A percentile compares a stretch with the other conserved stretches of the same genome.
These are phyloP conservation scores for Blastobasis adustella DNA, from an alignment of 2,888 invertebrate species.

Conservation along the genomic window DNA sequence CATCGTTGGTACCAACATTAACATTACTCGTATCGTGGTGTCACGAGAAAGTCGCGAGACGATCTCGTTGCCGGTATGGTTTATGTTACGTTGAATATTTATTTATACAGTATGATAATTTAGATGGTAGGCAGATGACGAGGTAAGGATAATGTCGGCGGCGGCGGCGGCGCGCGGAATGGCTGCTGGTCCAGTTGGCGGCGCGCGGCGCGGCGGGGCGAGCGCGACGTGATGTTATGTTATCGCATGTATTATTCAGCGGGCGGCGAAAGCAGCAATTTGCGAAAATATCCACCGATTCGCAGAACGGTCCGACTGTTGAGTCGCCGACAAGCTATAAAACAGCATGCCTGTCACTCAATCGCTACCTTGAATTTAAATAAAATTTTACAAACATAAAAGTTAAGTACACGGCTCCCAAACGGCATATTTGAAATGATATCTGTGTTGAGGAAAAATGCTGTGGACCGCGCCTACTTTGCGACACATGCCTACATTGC, in stretches of 20 bases:
- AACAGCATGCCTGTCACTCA: constrained; percentile 67
- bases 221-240: constrained; percentile 67
- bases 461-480: too few species aligned
- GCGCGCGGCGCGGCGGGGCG: constrained; percentile 24
- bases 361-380: constrained; percentile 62
- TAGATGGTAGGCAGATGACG: too few species aligned
- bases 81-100: too few species aligned
- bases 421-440: too few species aligned
- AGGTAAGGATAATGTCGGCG: constrained; percentile 18
- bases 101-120: too few species aligned
- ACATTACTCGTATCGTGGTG: neutral
- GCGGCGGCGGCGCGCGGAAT: constrained; percentile 30
- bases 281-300: constrained; percentile 73
- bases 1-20: neutral
- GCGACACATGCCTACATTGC: too few species aligned
- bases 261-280: constrained; percentile 73
- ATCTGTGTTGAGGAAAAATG: too few species aligned
- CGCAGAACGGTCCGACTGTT: constrained; percentile 62
- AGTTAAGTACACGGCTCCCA: constrained; percentile 8
- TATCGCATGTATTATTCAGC: constrained; percentile 73
- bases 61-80: too few species aligned
- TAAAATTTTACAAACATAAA: constrained; percentile 28
- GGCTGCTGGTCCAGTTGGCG: constrained; percentile 9
- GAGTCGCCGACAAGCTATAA: constrained; percentile 63
- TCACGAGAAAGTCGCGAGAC: neutral